These are phyloP conservation scores for Mercenaria mercenaria DNA, from an alignment of 1,140 invertebrate species.

Conservation along the genomic window DNA sequence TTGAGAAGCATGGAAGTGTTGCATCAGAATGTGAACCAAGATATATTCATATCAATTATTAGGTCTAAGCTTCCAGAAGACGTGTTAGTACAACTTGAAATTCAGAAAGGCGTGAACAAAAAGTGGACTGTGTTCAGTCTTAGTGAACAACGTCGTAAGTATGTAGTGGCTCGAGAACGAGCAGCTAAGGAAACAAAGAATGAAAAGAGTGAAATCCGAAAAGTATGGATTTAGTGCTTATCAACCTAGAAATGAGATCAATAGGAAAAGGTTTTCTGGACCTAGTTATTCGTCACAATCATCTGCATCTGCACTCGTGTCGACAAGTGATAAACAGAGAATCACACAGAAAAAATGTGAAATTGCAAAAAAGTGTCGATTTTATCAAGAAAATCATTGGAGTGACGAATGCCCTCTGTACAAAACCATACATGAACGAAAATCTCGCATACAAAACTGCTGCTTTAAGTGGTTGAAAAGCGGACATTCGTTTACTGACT, in stretches of 20 bases:
- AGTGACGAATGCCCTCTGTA: conserved; percentile 3
- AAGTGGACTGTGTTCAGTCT: not conserved
- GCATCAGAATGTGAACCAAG: conserved; percentile 14
- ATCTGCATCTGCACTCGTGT: not conserved
- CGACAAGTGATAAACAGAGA: not conserved
- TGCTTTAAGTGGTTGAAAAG: not conserved
- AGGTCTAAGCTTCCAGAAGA: not conserved
- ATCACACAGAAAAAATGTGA: too few species aligned
- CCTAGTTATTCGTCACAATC: too few species aligned
- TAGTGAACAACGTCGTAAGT: not conserved
- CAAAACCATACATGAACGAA: conserved; percentile 16
- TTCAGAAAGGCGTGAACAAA: conserved; percentile 8
- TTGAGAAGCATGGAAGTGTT: conserved; percentile 13
- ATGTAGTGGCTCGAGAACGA: not conserved
- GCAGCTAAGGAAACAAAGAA: conserved; percentile 1
- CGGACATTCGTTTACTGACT: not conserved
- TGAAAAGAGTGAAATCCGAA: not conserved
- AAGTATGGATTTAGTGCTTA: not conserved
- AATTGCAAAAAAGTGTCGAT: not conserved
- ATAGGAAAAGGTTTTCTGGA: not conserved
- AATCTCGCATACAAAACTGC: not conserved
- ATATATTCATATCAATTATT: conserved; percentile 24
- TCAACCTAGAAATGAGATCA: not conserved
- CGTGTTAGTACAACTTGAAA: not conserved
- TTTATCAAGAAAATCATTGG: not conserved